Evolutionary conservation across 2,888 invertebrate species (phyloP).

Genomic region (Taphrorychus bicolor): DNA sequence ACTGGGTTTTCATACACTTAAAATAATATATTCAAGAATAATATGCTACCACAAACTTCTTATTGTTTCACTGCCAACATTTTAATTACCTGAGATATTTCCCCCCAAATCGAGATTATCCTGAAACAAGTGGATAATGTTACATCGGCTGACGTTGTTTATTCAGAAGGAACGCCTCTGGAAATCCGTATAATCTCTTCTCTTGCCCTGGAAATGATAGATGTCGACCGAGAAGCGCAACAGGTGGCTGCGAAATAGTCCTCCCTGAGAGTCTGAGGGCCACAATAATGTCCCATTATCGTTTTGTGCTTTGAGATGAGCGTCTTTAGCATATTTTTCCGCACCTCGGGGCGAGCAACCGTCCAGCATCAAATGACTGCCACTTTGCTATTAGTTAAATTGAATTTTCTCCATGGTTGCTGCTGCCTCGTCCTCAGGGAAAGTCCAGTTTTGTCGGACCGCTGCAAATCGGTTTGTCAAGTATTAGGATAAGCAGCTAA

Average conservation of each 20-base stretch:
- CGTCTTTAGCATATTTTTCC: neutral
- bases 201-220: conserved; percentile 19
- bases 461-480: neutral
- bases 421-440: too few species aligned
- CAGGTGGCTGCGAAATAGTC: neutral
- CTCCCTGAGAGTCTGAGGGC: neutral
- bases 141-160: conserved; percentile 26
- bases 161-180: conserved; percentile 21
- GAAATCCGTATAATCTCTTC: conserved; percentile 29
- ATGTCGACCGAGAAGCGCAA: conserved; percentile 10
- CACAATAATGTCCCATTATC: neutral
- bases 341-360: neutral
- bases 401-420: too few species aligned
- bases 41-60: too few species aligned
- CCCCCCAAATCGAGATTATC: conserved; percentile 13
- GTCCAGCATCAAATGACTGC: too few species aligned
- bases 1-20: too few species aligned
- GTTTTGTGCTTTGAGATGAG: neutral
- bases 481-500: neutral
- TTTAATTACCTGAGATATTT: neutral
- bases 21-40: too few species aligned
- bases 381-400: too few species aligned
- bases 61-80: too few species aligned
- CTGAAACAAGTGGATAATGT: conserved; percentile 19
- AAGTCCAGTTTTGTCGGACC: too few species aligned